Evolutionary conservation across 2,888 invertebrate species (phyloP).

Genomic region (Microctonus hyperodae): DNA sequence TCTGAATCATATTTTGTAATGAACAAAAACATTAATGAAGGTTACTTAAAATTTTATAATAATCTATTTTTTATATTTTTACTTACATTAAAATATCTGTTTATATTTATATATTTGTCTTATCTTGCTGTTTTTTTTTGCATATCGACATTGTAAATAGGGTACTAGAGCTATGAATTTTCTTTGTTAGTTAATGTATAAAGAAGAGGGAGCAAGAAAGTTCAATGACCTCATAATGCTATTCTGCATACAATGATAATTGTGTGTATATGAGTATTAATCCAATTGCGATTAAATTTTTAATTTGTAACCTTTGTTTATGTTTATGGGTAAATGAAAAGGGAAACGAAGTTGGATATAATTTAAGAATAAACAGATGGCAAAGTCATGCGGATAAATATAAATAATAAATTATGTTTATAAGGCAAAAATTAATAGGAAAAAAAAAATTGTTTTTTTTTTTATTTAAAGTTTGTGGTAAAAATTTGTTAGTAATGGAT

Average conservation of each 20-base stretch:
- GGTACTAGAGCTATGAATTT: not conserved
- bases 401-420: no score
- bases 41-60: conserved; percentile 34
- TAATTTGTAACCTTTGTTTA: no score
- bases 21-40: conserved; percentile 48
- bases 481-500: no score
- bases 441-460: no score
- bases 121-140: not conserved
- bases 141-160: not conserved
- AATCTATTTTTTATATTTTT: not conserved
- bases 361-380: no score
- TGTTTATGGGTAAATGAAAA: no score
- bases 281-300: no score
- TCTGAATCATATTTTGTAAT: not conserved
- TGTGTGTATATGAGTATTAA: not conserved
- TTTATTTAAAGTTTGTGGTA: no score
- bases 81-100: not conserved
- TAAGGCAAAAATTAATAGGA: no score
- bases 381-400: no score
- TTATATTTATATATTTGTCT: not conserved
- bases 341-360: no score
- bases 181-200: not conserved
- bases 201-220: not conserved
- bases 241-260: no score
- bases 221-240: not conserved